Base-by-base conservation (phyloP, 2,113 vertebrate species). In the Pelecanoides urinatrix region DNA sequence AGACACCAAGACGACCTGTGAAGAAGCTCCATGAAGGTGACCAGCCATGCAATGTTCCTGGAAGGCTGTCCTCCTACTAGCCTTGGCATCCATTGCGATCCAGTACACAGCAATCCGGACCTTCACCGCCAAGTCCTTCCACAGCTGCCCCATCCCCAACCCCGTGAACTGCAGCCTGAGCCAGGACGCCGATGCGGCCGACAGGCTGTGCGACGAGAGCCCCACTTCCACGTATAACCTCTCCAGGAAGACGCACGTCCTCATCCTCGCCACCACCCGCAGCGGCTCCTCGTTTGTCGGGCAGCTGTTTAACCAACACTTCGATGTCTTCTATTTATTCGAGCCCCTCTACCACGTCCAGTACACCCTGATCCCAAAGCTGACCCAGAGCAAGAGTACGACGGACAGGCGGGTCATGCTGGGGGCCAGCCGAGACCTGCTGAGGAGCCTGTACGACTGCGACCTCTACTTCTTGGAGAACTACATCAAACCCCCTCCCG, bases 31-130 rank as follows among this genome's bases (percentile, higher is more conserved):
- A 99, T 99, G 99, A 99, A 98, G 98, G 98, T 98, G 98, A 98
- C 98, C 98, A 99, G 99, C 98, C 99, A 99, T 99, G 99, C 99
- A 99, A 98, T 99, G 99, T 99, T 99, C 99, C 97, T 99, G 99
- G 99, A 99, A 99, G 99, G 99, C 99, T 97, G 99, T 99, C 98
- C 98, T 99, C 97, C 98, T 99, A 97, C 98, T 99, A 95, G 99
- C 99, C 94, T 98, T 99, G 98, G 99, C 99, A 97, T 99, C 99
- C 94, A 99, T 99, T 40, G 99, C 99, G 86, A 99, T 99, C 97
- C 99, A 99, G 97, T 99, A 99, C 98, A 99, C 99, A 15, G 99
- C 99, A 94, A 99, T 99, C 97, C 99, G 99, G 88, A 99, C 99
- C 27, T 99, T 99, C 97, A 99, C 99, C 2, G 99, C 99, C 98